A percentile compares a stretch with the other conserved stretches of the same genome.
Conservation (phyloP, 1,140 invertebrate species). For the Chironomus striatipennis region DNA sequence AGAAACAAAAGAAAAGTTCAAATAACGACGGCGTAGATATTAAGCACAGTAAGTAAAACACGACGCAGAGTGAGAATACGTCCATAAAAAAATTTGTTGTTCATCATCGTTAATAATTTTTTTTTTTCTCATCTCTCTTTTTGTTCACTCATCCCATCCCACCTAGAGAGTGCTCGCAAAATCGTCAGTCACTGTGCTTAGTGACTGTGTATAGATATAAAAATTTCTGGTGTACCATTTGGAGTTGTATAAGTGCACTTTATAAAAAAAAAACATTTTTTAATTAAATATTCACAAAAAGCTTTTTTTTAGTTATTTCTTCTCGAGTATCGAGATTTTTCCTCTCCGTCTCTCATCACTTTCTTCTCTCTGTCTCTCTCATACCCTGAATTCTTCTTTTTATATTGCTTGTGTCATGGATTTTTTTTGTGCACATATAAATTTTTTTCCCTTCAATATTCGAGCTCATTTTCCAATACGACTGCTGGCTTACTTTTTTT, state of each 20-base stretch:
- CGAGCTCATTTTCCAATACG: conserved; percentile 1
- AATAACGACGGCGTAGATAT: neutral
- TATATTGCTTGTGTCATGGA: no score
- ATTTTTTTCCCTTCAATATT: neutral
- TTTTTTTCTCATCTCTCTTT: no score
- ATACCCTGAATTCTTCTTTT: no score
- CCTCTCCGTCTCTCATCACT: no score
- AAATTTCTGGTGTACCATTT: no score
- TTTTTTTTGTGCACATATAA: no score
- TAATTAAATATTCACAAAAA: conserved; percentile 19
- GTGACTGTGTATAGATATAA: no score
- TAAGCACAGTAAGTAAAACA: neutral
- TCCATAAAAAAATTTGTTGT: neutral
- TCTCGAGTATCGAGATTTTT: no score
- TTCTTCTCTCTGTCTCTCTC: no score
- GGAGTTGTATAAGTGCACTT: neutral
- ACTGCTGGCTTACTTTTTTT: neutral
- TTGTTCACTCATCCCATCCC: no score
- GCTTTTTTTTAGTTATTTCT: neutral
- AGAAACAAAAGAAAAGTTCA: conserved; percentile 1
- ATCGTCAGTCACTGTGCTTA: no score
- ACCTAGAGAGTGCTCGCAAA: no score
- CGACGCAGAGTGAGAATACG: neutral
- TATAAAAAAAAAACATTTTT: conserved; percentile 2
- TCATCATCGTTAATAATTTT: neutral